Evolutionary conservation across 2,888 invertebrate species (phyloP), one percentile per base, ranked within the genome.

Genomic region (Orthosia incerta): DNA sequence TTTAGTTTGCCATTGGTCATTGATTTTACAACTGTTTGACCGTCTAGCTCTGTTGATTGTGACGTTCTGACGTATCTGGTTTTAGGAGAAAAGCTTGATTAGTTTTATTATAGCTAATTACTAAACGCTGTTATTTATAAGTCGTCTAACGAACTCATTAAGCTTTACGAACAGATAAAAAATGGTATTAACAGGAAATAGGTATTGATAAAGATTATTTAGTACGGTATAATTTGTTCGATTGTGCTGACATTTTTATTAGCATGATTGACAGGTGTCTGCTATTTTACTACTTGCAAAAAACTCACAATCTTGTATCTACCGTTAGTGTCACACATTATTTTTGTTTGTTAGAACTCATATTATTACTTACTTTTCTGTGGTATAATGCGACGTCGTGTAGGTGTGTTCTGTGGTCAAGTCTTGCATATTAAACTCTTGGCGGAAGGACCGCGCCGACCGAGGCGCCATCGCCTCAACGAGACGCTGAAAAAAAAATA

Each of bases 381-480:
- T 90, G 74, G 96, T 97, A 93, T 97, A 97, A 86, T 97, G 97
- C 16, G 97, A 97, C 9, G 97, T 97, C 12, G 97, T 97, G 70
- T 97, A 97, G 65, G 97, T 97, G 73, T 97, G 97, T 89, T 97
- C 97, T 74, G 97, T 97, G 84, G 97, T 97, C 93, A 97, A 97
- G 92, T 97, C 97, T 85, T 97, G 97, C 95, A 97, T 97, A 93
- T 98, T 98, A 95, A 98, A 98, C 94, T 98, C 98, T 79, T 98
- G 98, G 87, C 98, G 97, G 97, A 98, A 98, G 76, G 98, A 98
- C 87, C 97, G 97, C 86, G 97, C 97, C 76, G 97, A 97, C 85
- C 97, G 97, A 86, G 97, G 97, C 89, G 97, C 97, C 97, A 97
- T 97, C 87, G 97, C 97, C 92, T 97, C 97, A 84, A 97, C 97